These are phyloP conservation scores for Otus scops DNA, from an alignment of 2,797 vertebrate species.

Conservation along the genomic window DNA sequence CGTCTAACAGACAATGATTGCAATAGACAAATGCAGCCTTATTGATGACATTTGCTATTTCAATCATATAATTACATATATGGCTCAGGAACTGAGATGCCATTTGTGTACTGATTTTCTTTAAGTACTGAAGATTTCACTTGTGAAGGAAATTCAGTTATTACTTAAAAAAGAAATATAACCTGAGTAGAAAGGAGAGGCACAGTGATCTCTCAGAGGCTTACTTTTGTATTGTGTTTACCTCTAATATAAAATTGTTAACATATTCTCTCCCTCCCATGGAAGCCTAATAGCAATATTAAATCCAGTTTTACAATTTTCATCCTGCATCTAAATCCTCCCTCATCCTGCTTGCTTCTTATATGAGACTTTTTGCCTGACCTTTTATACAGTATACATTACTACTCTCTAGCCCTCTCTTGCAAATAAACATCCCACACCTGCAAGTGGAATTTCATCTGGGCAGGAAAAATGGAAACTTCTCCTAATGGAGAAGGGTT, in stretches of 20 bases:
- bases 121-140: neutral
- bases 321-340: conserved; percentile 45
- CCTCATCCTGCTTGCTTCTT: conserved; percentile 3
- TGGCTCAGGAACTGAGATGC: neutral
- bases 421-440: conserved; percentile 27
- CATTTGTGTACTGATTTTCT: neutral
- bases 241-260: neutral
- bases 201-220: neutral
- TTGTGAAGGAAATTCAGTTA: neutral
- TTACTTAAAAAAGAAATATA: neutral
- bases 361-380: neutral
- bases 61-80: neutral
- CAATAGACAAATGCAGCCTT: neutral
- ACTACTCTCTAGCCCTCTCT: neutral
- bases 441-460: conserved; percentile 41
- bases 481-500: neutral
- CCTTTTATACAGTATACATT: neutral
- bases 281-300: neutral
- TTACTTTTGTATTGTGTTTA: neutral
- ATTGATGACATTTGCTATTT: neutral
- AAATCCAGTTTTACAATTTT: conserved; percentile 23
- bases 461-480: conserved; percentile 40
- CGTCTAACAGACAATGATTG: neutral
- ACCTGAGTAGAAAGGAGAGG: neutral
- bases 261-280: neutral